Evolutionary conservation across 2,113 vertebrate genomes (phyloP).

Genomic region (Choloepus hoffmanni): DNA sequence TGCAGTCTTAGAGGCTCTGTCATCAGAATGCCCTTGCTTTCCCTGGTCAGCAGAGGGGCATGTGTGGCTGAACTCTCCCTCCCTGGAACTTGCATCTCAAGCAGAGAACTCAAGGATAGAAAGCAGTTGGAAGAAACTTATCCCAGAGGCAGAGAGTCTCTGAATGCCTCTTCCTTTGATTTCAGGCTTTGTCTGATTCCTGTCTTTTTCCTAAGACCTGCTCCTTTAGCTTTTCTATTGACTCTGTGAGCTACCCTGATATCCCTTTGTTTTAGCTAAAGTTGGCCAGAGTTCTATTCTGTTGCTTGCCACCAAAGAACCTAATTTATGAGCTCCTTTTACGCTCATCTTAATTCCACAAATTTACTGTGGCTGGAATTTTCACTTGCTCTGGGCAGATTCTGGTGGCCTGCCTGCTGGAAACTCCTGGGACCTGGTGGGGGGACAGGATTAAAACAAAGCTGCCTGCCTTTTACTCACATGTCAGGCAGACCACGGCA

Average conservation of each 20-base stretch:
- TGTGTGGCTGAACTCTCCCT: neutral
- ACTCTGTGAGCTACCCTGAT: neutral
- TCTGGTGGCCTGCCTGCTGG: neutral
- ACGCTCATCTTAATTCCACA: neutral
- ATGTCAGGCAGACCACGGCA: conserved; percentile 89
- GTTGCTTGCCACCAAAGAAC: neutral
- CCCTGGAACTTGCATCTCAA: neutral
- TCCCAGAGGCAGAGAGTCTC: neutral
- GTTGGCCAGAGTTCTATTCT: neutral
- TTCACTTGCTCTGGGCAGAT: neutral
- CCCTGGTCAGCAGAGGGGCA: neutral
- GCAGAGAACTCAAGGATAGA: neutral
- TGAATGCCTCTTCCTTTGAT: neutral
- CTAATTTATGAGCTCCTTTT: neutral
- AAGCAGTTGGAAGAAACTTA: neutral
- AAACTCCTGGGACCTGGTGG: neutral
- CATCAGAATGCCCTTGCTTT: neutral
- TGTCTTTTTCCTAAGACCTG: neutral
- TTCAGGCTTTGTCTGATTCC: neutral
- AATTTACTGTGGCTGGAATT: neutral
- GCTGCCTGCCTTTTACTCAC: conserved; percentile 85
- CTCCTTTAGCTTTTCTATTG: neutral
- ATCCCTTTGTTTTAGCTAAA: neutral
- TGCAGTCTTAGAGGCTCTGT: neutral
- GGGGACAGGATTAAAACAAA: neutral